Conservation (phyloP, 2,888 invertebrate genomes). For the Eueremaeus valkanovi region DNA sequence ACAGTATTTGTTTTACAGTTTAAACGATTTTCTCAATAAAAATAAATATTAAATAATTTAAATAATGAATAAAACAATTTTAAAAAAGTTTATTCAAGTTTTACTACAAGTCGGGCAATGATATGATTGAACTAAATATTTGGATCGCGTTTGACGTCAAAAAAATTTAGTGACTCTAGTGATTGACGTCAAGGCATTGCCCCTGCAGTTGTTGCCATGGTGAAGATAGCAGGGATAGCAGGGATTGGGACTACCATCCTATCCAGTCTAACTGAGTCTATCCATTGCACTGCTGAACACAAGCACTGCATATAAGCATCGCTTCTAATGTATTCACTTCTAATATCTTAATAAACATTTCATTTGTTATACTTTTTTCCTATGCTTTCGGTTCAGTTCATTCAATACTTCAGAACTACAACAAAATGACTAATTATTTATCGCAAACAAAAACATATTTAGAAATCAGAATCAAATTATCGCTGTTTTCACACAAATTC, state of each 20-base stretch:
- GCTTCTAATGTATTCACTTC: background rate
- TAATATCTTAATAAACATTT: background rate
- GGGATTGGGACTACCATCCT: slow-evolving; percentile 19
- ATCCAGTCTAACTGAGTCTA: background rate
- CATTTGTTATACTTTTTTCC: background rate
- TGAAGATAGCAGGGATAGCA: slow-evolving; percentile 31
- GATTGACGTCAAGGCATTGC: slow-evolving; percentile 34
- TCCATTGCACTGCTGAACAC: too few relatives aligned
- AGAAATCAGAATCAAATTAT: too few relatives aligned
- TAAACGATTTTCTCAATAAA: background rate
- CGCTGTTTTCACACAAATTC: too few relatives aligned
- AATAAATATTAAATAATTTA: too few relatives aligned
- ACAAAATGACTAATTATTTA: too few relatives aligned
- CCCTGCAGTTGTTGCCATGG: slow-evolving; percentile 34
- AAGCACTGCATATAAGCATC: background rate
- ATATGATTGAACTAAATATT: background rate
- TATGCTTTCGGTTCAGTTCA: too few relatives aligned
- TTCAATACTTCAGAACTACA: too few relatives aligned
- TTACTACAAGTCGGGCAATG: background rate
- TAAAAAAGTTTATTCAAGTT: background rate
- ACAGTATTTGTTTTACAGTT: background rate
- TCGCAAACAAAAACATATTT: too few relatives aligned
- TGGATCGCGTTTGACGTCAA: slow-evolving; percentile 24
- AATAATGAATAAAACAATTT: background rate
- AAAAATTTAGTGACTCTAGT: slow-evolving; percentile 14